These are phyloP conservation scores for Epistrophe grossulariae DNA, from an alignment of 2,888 invertebrate genomes.

Conservation along the genomic window DNA sequence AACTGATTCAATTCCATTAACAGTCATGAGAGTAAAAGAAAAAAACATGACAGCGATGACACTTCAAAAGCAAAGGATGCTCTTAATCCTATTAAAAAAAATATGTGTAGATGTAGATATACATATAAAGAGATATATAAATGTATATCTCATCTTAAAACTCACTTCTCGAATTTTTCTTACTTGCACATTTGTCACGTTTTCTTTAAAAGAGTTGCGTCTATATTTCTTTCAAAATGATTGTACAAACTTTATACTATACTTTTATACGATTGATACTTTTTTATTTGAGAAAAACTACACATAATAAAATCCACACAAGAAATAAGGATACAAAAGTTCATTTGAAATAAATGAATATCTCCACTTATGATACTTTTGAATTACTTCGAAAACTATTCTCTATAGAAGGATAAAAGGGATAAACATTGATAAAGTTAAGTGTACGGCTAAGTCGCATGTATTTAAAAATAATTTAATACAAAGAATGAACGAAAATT, in stretches of 20 bases:
- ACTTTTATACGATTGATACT: not conserved
- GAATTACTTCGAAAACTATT: not conserved
- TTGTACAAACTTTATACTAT: not conserved
- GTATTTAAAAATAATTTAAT: not conserved
- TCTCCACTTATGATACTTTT: not conserved
- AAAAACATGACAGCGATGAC: not conserved
- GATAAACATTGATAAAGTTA: not conserved
- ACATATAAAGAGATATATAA: not conserved
- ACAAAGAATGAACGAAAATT: too few species aligned
- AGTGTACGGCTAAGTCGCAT: not conserved
- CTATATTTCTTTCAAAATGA: not conserved
- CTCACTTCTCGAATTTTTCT: not conserved
- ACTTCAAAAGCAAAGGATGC: not conserved
- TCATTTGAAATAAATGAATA: not conserved
- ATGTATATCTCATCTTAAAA: not conserved
- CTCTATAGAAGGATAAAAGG: not conserved
- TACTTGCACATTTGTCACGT: conserved; percentile 12
- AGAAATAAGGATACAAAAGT: not conserved
- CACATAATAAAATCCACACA: not conserved
- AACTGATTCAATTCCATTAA: conserved; percentile 22
- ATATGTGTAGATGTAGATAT: not conserved
- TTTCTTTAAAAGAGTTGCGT: not conserved
- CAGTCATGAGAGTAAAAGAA: conserved; percentile 6
- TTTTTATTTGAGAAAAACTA: not conserved
- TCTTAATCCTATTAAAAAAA: conserved; percentile 27